Percentiles rank a stretch among this genome's conserved stretches.
These are phyloP conservation scores for Neosalanx taihuensis DNA, from an alignment of 2,797 vertebrate genomes.

Conservation along the genomic window DNA sequence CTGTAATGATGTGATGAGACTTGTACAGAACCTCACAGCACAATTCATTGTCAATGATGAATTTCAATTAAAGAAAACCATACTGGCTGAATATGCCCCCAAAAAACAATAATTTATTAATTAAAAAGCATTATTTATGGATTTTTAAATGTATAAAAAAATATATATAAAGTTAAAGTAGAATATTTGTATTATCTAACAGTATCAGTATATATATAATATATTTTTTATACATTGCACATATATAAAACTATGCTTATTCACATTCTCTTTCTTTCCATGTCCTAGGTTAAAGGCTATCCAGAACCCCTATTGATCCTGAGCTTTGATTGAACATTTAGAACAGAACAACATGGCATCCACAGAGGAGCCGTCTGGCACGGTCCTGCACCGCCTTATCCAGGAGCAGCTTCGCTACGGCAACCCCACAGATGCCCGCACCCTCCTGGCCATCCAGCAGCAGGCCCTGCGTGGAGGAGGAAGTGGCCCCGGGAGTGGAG, in stretches of 20 bases:
- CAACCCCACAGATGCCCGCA: slow-evolving; percentile 93
- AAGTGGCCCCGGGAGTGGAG: slow-evolving; percentile 77
- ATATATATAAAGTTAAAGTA: not conserved
- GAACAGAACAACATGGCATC: slow-evolving; percentile 79
- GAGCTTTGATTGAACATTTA: slow-evolving; percentile 17
- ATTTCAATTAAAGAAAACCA: too few species aligned
- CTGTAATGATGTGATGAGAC: not conserved
- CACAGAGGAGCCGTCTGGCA: slow-evolving; percentile 92
- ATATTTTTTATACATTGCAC: not conserved
- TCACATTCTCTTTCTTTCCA: slow-evolving; percentile 16
- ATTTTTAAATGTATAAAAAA: not conserved
- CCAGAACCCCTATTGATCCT: slow-evolving; percentile 35
- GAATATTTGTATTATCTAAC: too few species aligned
- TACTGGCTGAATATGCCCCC: not conserved
- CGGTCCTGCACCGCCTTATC: slow-evolving; percentile 95
- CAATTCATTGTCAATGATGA: too few species aligned
- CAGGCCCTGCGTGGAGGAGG: slow-evolving; percentile 76
- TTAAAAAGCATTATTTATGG: not conserved
- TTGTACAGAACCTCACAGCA: too few species aligned
- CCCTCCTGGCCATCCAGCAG: slow-evolving; percentile 93
- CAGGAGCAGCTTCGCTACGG: slow-evolving; percentile 98
- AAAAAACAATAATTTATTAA: too few species aligned
- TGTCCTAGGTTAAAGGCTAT: slow-evolving; percentile 49
- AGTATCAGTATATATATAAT: too few species aligned
- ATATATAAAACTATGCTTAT: not conserved